phyloP scores from a whole-genome alignment of 2,797 vertebrate species.

The Neosilurus hyrtlii region DNA sequence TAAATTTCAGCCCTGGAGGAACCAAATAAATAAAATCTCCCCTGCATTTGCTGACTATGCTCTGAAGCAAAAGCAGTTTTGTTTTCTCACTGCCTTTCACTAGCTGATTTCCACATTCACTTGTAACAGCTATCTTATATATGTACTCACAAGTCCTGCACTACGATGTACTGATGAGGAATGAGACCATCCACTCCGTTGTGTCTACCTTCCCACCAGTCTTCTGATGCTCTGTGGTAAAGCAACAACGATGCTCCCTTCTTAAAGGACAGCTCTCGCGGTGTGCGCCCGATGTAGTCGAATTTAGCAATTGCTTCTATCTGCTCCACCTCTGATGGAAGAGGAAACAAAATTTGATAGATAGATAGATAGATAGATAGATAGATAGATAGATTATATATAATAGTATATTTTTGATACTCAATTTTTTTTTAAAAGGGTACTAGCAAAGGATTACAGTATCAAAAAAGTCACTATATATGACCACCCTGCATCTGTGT shows the following conservation, averaged over 20 bases:
- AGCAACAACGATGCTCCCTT: slow-evolving; percentile 94
- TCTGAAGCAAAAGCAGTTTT: too few relatives aligned
- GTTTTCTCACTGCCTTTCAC: too few relatives aligned
- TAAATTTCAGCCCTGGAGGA: too few relatives aligned
- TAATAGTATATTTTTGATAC: too few relatives aligned
- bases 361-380: background rate
- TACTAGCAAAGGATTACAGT: background rate
- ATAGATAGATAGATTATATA: background rate
- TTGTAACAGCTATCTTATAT: too few relatives aligned
- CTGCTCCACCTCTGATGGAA: slow-evolving; percentile 87
- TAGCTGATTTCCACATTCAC: too few relatives aligned
- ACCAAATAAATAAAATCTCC: too few relatives aligned
- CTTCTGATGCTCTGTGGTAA: slow-evolving; percentile 90
- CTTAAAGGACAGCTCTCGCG: slow-evolving; percentile 94
- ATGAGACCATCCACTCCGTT: slow-evolving; percentile 97
- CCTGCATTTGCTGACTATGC: too few relatives aligned
- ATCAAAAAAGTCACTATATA: background rate
- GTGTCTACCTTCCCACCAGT: slow-evolving; percentile 99
- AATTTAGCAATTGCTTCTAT: slow-evolving; percentile 98
- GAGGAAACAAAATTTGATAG: background rate
- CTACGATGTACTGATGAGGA: slow-evolving; percentile 98
- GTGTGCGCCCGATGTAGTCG: slow-evolving; percentile 90
- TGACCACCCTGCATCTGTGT: background rate
- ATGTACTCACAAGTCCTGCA: slow-evolving; percentile 94
- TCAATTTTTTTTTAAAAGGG: too few relatives aligned